phyloP scores from a whole-genome alignment of 1,140 invertebrate species.

The Meloidogyne chitwoodi region DNA sequence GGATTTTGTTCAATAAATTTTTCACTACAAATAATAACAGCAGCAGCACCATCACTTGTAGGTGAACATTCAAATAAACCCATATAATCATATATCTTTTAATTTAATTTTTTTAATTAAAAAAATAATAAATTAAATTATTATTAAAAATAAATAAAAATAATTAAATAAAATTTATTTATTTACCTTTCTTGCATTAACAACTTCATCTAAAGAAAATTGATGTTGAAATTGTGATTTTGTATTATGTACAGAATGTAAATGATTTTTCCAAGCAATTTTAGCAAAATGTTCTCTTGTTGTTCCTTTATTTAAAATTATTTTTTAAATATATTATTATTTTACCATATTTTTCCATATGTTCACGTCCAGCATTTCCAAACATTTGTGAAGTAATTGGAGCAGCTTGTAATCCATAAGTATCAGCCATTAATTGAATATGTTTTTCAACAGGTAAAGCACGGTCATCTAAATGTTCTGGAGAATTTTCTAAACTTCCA shows the following conservation, averaged over 20 bases:
- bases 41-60: slow-evolving; percentile 89
- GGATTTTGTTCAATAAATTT: slow-evolving; percentile 76
- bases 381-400: slow-evolving; percentile 36
- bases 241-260: slow-evolving; percentile 91
- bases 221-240: slow-evolving; percentile 86
- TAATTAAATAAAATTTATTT: too few species aligned
- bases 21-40: slow-evolving; percentile 82
- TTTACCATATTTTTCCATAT: slow-evolving; percentile 85
- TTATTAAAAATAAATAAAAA: neutral
- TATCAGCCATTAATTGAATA: slow-evolving; percentile 74
- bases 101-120: neutral
- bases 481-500: slow-evolving; percentile 76
- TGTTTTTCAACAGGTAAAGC: slow-evolving; percentile 90
- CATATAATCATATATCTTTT: slow-evolving; percentile 22
- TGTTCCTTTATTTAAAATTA: slow-evolving; percentile 65
- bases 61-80: slow-evolving; percentile 65
- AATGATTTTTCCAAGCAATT: slow-evolving; percentile 94
- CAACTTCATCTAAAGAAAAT: slow-evolving; percentile 72
- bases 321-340: neutral
- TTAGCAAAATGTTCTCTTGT: slow-evolving; percentile 88
- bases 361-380: slow-evolving; percentile 82
- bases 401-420: slow-evolving; percentile 68
- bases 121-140: neutral
- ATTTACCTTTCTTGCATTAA: slow-evolving; percentile 69
- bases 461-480: slow-evolving; percentile 69